These are phyloP conservation scores for Eupleurogrammus muticus DNA, from an alignment of 2,797 vertebrate species.

Conservation along the genomic window DNA sequence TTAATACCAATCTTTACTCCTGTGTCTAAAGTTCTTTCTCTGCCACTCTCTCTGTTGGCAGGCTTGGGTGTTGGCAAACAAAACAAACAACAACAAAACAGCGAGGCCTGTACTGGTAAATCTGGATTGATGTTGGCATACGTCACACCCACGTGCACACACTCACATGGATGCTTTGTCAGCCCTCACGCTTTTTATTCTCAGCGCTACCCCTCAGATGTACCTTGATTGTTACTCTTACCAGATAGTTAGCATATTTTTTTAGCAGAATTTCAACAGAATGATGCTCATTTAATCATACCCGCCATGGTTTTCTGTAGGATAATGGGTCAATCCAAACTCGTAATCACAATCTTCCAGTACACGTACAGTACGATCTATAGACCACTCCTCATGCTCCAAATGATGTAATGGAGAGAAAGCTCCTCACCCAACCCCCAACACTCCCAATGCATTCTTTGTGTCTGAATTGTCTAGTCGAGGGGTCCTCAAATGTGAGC, in stretches of 20 bases:
- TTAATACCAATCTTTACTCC: conserved; percentile 29
- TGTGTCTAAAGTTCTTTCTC: conserved; percentile 28
- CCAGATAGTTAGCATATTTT: conserved; percentile 40
- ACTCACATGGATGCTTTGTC: conserved; percentile 12
- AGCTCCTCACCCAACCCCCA: conserved; percentile 33
- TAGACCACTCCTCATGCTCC: conserved; percentile 12
- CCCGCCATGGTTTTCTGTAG: conserved; percentile 13
- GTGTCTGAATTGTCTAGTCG: conserved; percentile 19
- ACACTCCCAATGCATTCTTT: conserved; percentile 14
- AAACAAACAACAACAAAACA: conserved; percentile 41
- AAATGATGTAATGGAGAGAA: conserved; percentile 67
- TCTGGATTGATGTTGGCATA: conserved; percentile 3
- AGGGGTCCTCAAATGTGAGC: conserved; percentile 61
- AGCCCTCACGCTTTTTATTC: conserved; percentile 42
- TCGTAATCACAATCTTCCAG: conserved; percentile 6
- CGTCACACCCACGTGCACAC: background rate
- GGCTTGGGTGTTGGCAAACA: conserved; percentile 22
- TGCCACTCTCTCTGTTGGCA: conserved; percentile 31
- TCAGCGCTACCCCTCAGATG: conserved; percentile 20
- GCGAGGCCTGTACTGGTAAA: conserved; percentile 30
- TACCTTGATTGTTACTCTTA: conserved; percentile 13
- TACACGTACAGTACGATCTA: conserved; percentile 6
- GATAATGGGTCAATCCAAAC: conserved; percentile 32
- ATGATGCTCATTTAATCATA: conserved; percentile 51
- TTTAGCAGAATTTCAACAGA: conserved; percentile 39